phyloP scores from a whole-genome alignment of 2,797 vertebrate species.

The Petrocephalus schoutedeni region DNA sequence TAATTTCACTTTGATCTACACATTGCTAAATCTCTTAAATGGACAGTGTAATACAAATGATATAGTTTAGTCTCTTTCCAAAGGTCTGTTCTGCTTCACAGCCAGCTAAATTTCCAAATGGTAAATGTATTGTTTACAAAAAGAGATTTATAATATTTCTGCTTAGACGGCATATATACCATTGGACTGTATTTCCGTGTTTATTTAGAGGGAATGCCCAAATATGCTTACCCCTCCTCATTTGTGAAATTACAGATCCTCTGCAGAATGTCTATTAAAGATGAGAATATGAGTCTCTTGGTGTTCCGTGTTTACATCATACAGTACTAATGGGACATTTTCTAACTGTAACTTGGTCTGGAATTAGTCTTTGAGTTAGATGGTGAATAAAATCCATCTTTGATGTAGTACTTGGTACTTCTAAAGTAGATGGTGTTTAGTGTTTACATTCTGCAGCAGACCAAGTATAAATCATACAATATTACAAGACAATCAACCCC shows the following conservation, averaged over 20 bases:
- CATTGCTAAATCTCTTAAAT: neutral
- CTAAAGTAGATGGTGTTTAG: neutral
- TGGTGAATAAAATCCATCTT: neutral
- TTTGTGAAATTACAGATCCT: neutral
- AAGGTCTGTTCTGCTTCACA: neutral
- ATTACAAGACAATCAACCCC: neutral
- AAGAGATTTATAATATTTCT: neutral
- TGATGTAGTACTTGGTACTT: neutral
- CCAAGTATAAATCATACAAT: neutral
- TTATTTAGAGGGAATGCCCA: neutral
- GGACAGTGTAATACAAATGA: neutral
- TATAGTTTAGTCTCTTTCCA: neutral
- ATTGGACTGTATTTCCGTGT: neutral
- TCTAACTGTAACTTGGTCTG: neutral
- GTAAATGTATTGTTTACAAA: slow-evolving; percentile 5
- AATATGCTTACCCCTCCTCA: neutral
- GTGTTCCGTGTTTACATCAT: slow-evolving; percentile 6
- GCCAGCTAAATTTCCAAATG: neutral
- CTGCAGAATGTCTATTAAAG: slow-evolving; percentile 42
- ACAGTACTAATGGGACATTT: neutral
- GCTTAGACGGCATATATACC: neutral
- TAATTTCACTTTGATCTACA: neutral
- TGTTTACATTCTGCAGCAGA: neutral
- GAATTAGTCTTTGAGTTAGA: neutral
- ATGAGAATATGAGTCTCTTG: slow-evolving; percentile 41